Evolutionary conservation across 2,888 invertebrate genomes (phyloP).

Genomic region (Ligdia adustata): DNA sequence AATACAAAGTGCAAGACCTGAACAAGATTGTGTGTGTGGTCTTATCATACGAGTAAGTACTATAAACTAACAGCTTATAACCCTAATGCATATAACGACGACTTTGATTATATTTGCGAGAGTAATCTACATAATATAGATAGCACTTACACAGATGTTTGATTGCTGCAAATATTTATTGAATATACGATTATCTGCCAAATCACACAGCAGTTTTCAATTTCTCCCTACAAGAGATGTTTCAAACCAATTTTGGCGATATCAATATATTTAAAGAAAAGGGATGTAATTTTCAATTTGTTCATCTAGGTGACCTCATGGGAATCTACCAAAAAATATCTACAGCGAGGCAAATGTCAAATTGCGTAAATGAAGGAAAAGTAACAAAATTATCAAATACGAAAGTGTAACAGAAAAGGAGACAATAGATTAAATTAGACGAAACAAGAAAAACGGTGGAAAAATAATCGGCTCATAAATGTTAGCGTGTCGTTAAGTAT

Average conservation of each 20-base stretch:
- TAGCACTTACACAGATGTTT: conserved; percentile 3
- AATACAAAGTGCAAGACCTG: conserved; percentile 1
- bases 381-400: too few species aligned
- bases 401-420: too few species aligned
- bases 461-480: not conserved
- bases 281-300: too few species aligned
- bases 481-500: not conserved
- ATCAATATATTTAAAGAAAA: too few species aligned
- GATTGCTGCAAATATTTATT: conserved; percentile 13
- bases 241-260: too few species aligned
- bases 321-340: too few species aligned
- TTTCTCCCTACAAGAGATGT: too few species aligned
- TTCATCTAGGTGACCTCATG: too few species aligned
- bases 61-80: conserved; percentile 8
- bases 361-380: too few species aligned
- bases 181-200: not conserved
- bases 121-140: conserved; percentile 2
- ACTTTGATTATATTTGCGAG: conserved; percentile 10
- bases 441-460: not conserved
- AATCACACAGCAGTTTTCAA: too few species aligned
- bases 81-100: conserved; percentile 5
- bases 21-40: not conserved
- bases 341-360: too few species aligned
- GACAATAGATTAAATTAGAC: too few species aligned
- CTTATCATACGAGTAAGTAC: conserved; percentile 16